These are phyloP conservation scores for Rhorus exstirpatorius DNA, from an alignment of 2,888 invertebrate genomes.

Conservation along the genomic window DNA sequence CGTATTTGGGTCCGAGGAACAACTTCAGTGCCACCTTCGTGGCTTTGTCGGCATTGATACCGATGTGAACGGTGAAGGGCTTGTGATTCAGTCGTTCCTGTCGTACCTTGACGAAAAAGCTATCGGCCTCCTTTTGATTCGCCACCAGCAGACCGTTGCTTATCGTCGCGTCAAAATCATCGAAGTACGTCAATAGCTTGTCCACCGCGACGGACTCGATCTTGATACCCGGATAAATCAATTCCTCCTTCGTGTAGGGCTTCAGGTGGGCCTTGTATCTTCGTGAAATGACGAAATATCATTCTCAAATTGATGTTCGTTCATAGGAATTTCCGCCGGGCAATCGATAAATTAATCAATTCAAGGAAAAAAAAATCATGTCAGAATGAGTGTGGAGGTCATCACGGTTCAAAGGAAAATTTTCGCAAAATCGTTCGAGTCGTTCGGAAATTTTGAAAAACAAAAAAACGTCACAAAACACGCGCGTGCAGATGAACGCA, in stretches of 20 bases:
- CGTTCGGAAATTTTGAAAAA: too few relatives aligned
- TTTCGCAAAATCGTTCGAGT: too few relatives aligned
- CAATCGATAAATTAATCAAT: too few relatives aligned
- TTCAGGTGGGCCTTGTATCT: slow-evolving; percentile 89
- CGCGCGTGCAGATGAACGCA: too few relatives aligned
- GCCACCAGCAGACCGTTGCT: slow-evolving; percentile 88
- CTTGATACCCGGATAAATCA: slow-evolving; percentile 89
- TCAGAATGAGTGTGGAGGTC: too few relatives aligned
- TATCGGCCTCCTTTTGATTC: slow-evolving; percentile 84
- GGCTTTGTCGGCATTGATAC: slow-evolving; percentile 88
- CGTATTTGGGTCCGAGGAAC: slow-evolving; percentile 91
- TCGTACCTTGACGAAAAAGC: slow-evolving; percentile 87
- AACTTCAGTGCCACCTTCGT: slow-evolving; percentile 88
- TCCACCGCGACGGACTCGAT: slow-evolving; percentile 89
- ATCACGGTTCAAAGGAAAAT: too few relatives aligned
- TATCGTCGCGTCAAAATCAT: slow-evolving; percentile 89
- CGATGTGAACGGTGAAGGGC: slow-evolving; percentile 89
- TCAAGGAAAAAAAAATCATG: too few relatives aligned
- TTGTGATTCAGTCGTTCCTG: slow-evolving; percentile 91
- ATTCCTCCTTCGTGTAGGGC: slow-evolving; percentile 89
- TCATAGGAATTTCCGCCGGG: too few relatives aligned
- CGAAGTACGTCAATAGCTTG: slow-evolving; percentile 90
- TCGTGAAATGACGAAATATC: slow-evolving; percentile 71
- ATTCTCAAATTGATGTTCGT: too few relatives aligned
- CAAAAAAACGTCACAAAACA: too few relatives aligned